A percentile compares a stretch with the other conserved stretches of the same genome.
These are phyloP conservation scores for Metaphire vulgaris DNA, from an alignment of 1,140 invertebrate species.

Conservation along the genomic window DNA sequence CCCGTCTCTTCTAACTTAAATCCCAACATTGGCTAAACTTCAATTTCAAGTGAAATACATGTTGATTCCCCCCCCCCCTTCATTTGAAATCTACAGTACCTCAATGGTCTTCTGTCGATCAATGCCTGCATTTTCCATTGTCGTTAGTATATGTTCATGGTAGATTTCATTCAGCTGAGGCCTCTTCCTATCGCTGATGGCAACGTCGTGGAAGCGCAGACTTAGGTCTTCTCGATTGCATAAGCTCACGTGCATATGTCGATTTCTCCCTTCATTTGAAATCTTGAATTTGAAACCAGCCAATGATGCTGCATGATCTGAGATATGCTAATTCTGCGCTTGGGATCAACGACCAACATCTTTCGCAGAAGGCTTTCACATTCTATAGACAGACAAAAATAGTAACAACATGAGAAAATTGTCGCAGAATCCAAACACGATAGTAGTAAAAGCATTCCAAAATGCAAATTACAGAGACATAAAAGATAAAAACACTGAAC, in stretches of 20 bases:
- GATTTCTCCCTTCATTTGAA: no score
- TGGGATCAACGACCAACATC: constrained; percentile 82
- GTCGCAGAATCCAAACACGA: not conserved
- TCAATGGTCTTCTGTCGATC: constrained; percentile 74
- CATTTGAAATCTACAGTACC: no score
- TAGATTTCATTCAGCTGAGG: constrained; percentile 25
- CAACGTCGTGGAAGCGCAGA: not conserved
- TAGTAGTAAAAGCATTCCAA: not conserved
- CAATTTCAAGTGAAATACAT: no score
- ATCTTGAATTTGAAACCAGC: no score
- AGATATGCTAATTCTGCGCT: constrained; percentile 67
- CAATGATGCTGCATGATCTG: constrained; percentile 78
- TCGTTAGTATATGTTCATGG: constrained; percentile 79
- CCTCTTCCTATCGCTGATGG: not conserved
- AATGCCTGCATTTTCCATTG: constrained; percentile 87
- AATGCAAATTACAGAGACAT: no score
- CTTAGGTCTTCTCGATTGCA: not conserved
- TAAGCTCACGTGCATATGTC: no score
- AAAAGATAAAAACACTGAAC: no score
- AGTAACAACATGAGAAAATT: no score
- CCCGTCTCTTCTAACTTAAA: no score
- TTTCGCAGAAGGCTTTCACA: constrained; percentile 86
- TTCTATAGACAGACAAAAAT: no score
- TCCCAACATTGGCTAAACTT: no score
- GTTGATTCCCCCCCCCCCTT: no score